These are phyloP conservation scores for Coluber constrictor DNA, from an alignment of 2,797 vertebrate genomes.

Conservation along the genomic window DNA sequence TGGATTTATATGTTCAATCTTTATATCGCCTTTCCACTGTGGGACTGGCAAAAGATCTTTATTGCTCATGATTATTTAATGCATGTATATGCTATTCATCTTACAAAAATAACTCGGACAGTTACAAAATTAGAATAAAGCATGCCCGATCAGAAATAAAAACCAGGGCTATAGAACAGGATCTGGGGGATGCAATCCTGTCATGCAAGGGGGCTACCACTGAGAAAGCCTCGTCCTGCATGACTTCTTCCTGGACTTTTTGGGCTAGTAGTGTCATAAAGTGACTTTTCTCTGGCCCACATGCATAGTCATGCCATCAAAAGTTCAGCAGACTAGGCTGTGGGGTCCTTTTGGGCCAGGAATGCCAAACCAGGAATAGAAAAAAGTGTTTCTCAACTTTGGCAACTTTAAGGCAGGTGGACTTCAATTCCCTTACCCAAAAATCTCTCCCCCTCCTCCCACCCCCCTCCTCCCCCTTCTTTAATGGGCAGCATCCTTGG, in stretches of 20 bases:
- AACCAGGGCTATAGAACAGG: not conserved
- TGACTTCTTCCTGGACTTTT: not conserved
- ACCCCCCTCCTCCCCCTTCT: accelerated
- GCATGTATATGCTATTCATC: not conserved
- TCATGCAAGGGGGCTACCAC: not conserved
- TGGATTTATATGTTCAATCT: not conserved
- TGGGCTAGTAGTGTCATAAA: not conserved
- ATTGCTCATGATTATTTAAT: not conserved
- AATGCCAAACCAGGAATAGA: not conserved
- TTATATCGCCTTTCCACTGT: not conserved
- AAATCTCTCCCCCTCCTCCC: not conserved
- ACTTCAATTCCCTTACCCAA: not conserved
- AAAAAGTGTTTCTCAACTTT: no score
- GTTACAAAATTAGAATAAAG: not conserved
- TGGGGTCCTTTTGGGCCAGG: no score
- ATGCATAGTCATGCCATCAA: not conserved
- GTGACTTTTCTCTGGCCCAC: not conserved
- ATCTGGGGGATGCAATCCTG: not conserved
- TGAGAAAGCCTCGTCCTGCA: not conserved
- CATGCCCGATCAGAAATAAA: not conserved
- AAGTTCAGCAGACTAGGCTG: not conserved
- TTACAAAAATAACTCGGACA: not conserved
- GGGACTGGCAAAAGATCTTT: not conserved
- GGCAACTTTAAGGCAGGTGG: no score
- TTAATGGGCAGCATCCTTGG: not conserved